Evolutionary conservation across 2,888 invertebrate genomes (phyloP).

Genomic region (Boloria euphrosyne): DNA sequence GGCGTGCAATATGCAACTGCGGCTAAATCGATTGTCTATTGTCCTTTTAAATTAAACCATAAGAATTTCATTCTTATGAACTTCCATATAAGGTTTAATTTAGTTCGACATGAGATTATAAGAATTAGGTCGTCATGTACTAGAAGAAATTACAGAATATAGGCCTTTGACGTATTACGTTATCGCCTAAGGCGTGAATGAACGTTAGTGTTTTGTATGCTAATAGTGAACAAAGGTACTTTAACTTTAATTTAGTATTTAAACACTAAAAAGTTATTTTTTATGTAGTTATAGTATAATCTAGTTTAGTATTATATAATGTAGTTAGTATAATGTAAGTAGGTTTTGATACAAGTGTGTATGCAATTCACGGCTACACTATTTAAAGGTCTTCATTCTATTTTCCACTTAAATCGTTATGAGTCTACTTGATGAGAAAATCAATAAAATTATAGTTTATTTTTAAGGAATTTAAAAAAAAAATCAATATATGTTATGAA

Average conservation of each 20-base stretch:
- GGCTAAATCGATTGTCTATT: conserved; percentile 50
- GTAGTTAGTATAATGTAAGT: too few relatives aligned
- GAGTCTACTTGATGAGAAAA: too few relatives aligned
- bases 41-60: neutral
- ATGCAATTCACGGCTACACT: too few relatives aligned
- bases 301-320: too few relatives aligned
- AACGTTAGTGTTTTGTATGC: neutral
- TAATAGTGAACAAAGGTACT: neutral
- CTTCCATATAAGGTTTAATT: neutral
- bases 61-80: neutral
- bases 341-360: too few relatives aligned
- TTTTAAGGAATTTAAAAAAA: too few relatives aligned
- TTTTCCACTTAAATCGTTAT: too few relatives aligned
- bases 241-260: neutral
- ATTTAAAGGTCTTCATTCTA: too few relatives aligned
- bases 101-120: neutral
- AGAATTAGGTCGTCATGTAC: conserved; percentile 48
- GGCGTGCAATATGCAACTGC: conserved; percentile 55
- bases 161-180: conserved; percentile 12
- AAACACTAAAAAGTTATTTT: too few relatives aligned
- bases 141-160: conserved; percentile 52
- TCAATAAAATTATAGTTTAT: too few relatives aligned
- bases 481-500: too few relatives aligned
- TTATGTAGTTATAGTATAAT: too few relatives aligned
- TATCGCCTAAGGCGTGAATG: neutral